These are phyloP conservation scores for Diachasma alloeum DNA, from an alignment of 1,140 invertebrate species.

Conservation along the genomic window DNA sequence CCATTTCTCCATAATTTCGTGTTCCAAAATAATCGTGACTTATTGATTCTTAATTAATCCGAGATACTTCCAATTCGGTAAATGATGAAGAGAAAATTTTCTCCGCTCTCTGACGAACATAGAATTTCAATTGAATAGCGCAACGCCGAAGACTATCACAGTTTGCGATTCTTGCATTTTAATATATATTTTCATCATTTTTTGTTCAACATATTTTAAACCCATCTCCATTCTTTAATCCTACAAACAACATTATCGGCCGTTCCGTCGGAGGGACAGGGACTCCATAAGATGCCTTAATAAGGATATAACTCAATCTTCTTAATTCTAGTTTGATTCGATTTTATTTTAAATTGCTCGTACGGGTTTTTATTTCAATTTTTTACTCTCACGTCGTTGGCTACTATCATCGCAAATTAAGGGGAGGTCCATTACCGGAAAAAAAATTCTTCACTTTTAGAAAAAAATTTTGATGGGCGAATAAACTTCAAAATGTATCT, in stretches of 20 bases:
- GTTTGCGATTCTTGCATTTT: slow-evolving; percentile 43
- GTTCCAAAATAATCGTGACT: slow-evolving; percentile 32
- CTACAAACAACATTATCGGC: slow-evolving; percentile 9
- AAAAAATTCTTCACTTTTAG: too few species aligned
- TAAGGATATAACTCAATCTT: not conserved
- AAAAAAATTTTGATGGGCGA: too few species aligned
- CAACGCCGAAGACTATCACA: slow-evolving; percentile 51
- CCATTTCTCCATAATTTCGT: slow-evolving; percentile 17
- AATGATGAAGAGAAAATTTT: not conserved
- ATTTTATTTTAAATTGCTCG: not conserved
- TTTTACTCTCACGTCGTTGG: not conserved
- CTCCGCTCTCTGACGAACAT: not conserved
- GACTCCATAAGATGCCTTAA: not conserved
- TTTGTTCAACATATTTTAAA: not conserved
- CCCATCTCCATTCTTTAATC: not conserved
- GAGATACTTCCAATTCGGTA: not conserved
- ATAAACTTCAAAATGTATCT: too few species aligned
- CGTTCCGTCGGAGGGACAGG: not conserved
- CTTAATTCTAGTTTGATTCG: not conserved
- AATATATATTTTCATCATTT: not conserved
- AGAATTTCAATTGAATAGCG: not conserved
- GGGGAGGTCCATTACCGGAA: too few species aligned
- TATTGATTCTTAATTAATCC: slow-evolving; percentile 18
- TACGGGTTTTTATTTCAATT: not conserved
- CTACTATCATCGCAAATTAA: not conserved